Base-by-base conservation (phyloP, 1,140 invertebrate genomes). In the Drosophila sturtevanti region DNA sequence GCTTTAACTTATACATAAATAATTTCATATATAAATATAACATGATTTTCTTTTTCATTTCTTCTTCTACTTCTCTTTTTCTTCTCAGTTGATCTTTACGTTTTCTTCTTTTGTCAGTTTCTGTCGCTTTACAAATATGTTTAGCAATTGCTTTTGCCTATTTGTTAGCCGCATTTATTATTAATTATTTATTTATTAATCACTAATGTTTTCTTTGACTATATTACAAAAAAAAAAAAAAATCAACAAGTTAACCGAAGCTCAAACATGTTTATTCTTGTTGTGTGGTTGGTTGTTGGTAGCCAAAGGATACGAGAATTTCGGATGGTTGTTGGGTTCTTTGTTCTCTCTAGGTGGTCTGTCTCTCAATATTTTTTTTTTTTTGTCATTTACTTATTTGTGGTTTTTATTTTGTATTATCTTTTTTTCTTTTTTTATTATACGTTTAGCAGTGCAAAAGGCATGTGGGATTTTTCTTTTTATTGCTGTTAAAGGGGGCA, bases 391-490 rank as follows among this genome's bases (percentile, higher is more conserved):
- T 1, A 16, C 18, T 44, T 16, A 0, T 6, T 16, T 44, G 7
- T 16, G 4, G n/a, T 48, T 48, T 21, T 48, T 21, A 10, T 48
- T 4, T 48, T 18, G 18, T 18, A 9, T 4, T 48, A 9, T 48
- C 11, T 48, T 21, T 44, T 9, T 16, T 44, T 44, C 10, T 24
- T 24, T 24, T 31, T 31, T 4, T 31, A 6, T 31, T 31, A 6
- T 31, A 31, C 27, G 27, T 72, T 77, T 89, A 89, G 84, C 84
- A 89, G 84, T 89, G 84, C 84, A 89, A 89, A 89, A 89, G 84
- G 84, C 84, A 68, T 86, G 76, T 66, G 59, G 66, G 68, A 48
- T 54, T n/a, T 71, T 74, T 12, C 62, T 3, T 58, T 64, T 63
- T 12, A 22, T 0, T 38, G 18, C 24, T 67, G 24, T 4, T 21